Evolutionary conservation across 1,140 invertebrate genomes (phyloP).

Genomic region (Halictus rubicundus): DNA sequence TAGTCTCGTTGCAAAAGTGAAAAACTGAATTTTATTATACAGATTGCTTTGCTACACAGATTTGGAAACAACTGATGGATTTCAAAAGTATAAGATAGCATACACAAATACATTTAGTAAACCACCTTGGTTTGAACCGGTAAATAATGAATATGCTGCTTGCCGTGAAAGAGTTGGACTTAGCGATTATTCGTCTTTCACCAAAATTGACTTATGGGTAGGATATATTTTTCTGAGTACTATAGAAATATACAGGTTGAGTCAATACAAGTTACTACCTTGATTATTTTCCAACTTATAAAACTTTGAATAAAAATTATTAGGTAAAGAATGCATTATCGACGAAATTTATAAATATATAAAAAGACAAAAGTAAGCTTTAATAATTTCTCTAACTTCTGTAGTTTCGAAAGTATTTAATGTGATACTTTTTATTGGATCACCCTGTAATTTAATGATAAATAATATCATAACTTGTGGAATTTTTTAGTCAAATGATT

Average conservation of each 20-base stretch:
- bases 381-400: too few relatives aligned
- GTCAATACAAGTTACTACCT: too few relatives aligned
- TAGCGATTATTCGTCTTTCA: slow-evolving; percentile 98
- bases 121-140: slow-evolving; percentile 96
- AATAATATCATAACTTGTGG: not conserved
- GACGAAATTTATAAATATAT: too few relatives aligned
- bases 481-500: slow-evolving; percentile 86
- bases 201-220: slow-evolving; percentile 97
- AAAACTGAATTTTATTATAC: slow-evolving; percentile 46
- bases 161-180: slow-evolving; percentile 96
- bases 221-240: slow-evolving; percentile 33
- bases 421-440: too few relatives aligned
- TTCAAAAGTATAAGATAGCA: slow-evolving; percentile 83
- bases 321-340: too few relatives aligned
- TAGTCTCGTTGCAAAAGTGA: not conserved
- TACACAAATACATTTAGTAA: slow-evolving; percentile 91
- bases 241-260: not conserved
- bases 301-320: too few relatives aligned
- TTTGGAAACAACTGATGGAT: slow-evolving; percentile 74
- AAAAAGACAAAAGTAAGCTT: too few relatives aligned
- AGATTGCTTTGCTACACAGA: slow-evolving; percentile 51
- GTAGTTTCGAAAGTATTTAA: too few relatives aligned
- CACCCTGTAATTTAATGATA: too few relatives aligned
- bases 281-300: too few relatives aligned
- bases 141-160: slow-evolving; percentile 94